A percentile compares a stretch with the other conserved stretches of the same genome.
Conservation (phyloP, 2,888 invertebrate species). For the Stenodema calcarata region DNA sequence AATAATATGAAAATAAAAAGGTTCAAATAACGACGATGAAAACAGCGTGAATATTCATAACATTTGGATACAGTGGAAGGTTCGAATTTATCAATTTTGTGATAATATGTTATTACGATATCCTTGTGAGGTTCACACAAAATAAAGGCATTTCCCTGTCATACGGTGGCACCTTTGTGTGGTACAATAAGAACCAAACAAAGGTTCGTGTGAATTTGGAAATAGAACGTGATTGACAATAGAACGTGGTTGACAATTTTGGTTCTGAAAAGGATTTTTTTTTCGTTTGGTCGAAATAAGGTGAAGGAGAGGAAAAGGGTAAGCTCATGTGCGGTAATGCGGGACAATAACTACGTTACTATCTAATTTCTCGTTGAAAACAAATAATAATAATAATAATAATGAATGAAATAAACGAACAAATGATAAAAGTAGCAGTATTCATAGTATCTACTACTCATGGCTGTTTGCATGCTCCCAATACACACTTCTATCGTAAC, state of each 20-base stretch:
- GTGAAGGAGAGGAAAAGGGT: background rate
- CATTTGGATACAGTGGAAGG: background rate
- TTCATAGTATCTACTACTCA: background rate
- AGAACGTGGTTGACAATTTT: background rate
- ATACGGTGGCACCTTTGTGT: constrained; percentile 36
- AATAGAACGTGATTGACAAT: background rate
- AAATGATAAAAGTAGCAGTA: background rate
- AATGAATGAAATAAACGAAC: background rate
- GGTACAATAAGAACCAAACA: background rate
- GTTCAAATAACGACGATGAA: background rate
- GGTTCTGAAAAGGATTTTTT: background rate
- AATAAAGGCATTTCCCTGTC: constrained; percentile 41
- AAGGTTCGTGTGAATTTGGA: background rate
- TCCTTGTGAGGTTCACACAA: background rate
- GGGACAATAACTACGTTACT: constrained; percentile 11
- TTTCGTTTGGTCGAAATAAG: background rate
- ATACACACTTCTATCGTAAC: background rate
- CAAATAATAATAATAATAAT: background rate
- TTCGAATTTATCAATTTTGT: no score
- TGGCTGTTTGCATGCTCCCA: constrained; percentile 46
- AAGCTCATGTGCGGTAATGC: constrained; percentile 23
- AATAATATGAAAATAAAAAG: background rate
- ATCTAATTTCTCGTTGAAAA: background rate
- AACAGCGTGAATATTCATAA: background rate
- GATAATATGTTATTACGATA: no score